Conservation (phyloP, 2,888 invertebrate species). For the Philopedon plagiatum region DNA sequence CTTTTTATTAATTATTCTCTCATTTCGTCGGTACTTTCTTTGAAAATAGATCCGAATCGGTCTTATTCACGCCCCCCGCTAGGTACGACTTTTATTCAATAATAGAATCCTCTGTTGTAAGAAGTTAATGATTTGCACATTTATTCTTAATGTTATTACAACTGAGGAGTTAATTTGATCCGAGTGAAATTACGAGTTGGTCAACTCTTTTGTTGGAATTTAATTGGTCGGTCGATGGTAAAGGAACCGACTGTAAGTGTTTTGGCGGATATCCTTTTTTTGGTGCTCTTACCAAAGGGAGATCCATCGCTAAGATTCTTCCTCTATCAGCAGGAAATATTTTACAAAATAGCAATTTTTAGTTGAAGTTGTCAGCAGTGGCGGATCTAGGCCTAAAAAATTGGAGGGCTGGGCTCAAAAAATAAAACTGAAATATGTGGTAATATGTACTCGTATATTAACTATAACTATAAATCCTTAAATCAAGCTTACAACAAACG, state of each 20-base stretch:
- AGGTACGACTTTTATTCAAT: slow-evolving; percentile 44
- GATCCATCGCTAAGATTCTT: too few species aligned
- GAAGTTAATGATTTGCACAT: slow-evolving; percentile 49
- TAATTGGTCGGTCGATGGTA: slow-evolving; percentile 36
- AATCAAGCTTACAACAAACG: too few species aligned
- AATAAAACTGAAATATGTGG: too few species aligned
- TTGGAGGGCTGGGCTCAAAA: too few species aligned
- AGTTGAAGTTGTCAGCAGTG: too few species aligned
- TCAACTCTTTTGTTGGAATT: slow-evolving; percentile 45
- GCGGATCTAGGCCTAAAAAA: too few species aligned
- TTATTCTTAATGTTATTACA: slow-evolving; percentile 38
- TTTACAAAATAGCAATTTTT: too few species aligned
- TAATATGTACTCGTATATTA: too few species aligned
- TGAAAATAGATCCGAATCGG: slow-evolving; percentile 42
- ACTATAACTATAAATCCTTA: too few species aligned
- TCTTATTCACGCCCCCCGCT: slow-evolving; percentile 35
- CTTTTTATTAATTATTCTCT: slow-evolving; percentile 45
- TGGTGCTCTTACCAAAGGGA: too few species aligned
- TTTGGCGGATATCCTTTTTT: background rate
- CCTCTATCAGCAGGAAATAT: too few species aligned
- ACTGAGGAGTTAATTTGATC: slow-evolving; percentile 37
- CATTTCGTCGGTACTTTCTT: slow-evolving; percentile 37
- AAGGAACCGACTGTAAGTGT: slow-evolving; percentile 21
- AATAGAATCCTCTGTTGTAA: slow-evolving; percentile 48
- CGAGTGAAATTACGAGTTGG: slow-evolving; percentile 35